These are phyloP conservation scores for Aegithalos caudatus DNA, from an alignment of 2,113 vertebrate genomes.

Conservation along the genomic window DNA sequence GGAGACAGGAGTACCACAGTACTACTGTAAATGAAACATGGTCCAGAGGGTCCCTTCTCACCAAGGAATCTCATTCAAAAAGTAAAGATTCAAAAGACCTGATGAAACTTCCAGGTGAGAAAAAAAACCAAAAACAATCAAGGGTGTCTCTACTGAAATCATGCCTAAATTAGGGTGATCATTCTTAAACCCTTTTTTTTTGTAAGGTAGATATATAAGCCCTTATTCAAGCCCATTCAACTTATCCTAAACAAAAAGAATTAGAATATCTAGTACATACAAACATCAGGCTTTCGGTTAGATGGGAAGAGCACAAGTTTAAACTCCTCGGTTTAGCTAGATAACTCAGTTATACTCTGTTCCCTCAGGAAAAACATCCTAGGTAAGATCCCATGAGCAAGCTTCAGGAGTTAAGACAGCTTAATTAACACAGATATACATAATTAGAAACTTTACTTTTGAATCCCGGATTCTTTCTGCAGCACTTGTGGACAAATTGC, in stretches of 20 bases:
- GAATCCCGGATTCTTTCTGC: slow-evolving; percentile 97
- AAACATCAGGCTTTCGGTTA: neutral
- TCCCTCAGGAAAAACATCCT: neutral
- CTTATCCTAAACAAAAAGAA: neutral
- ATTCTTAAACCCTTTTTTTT: neutral
- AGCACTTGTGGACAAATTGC: slow-evolving; percentile 90
- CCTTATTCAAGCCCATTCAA: neutral
- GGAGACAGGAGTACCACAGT: neutral
- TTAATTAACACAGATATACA: neutral
- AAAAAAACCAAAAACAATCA: neutral
- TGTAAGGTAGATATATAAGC: neutral
- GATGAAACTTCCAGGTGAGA: neutral
- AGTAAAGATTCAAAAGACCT: neutral
- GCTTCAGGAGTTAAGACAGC: neutral
- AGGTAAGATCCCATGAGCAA: neutral
- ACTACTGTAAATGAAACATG: neutral
- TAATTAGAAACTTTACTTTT: slow-evolving; percentile 80
- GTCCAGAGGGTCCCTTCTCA: neutral
- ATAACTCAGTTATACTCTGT: neutral
- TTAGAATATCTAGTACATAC: neutral
- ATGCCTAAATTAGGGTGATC: neutral
- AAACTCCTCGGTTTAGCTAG: neutral
- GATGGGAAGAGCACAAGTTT: neutral
- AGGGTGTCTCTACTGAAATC: neutral
- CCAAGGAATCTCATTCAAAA: neutral